Conservation (phyloP, 2,888 invertebrate genomes). For the Sympetrum striolatum region DNA sequence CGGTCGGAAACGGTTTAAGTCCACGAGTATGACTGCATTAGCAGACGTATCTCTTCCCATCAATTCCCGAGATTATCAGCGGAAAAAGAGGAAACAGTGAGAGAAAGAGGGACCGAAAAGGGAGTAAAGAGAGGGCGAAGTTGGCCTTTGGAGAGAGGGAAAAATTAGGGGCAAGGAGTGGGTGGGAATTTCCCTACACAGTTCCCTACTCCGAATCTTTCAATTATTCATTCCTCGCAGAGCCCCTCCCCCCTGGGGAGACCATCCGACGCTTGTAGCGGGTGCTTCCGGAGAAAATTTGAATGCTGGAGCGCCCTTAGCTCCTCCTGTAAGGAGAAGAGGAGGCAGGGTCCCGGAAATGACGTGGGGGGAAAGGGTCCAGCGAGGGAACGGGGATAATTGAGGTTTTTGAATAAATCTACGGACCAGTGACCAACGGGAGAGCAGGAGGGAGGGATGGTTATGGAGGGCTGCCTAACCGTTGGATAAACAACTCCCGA, state of each 20-base stretch:
- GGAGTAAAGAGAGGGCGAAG: background rate
- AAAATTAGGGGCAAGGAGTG: background rate
- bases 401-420: conserved; percentile 40
- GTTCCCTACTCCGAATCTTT: background rate
- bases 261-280: conserved; percentile 46
- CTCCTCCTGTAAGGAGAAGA: conserved; percentile 42
- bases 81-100: background rate
- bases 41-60: background rate
- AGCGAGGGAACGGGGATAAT: conserved; percentile 25
- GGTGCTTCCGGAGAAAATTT: conserved; percentile 45
- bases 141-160: background rate
- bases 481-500: too few species aligned
- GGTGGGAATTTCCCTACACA: too few species aligned
- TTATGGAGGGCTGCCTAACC: conserved; percentile 39
- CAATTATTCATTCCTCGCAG: background rate
- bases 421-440: conserved; percentile 44
- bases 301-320: conserved; percentile 45
- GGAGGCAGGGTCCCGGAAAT: conserved; percentile 18
- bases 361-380: conserved; percentile 45
- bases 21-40: background rate
- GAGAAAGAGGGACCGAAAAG: background rate
- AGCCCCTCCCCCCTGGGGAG: conserved; percentile 41
- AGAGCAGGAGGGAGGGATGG: conserved; percentile 25
- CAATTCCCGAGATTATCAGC: background rate
- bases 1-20: too few species aligned